phyloP scores from a whole-genome alignment of 2,797 vertebrate genomes.

The Vireo griseus region DNA sequence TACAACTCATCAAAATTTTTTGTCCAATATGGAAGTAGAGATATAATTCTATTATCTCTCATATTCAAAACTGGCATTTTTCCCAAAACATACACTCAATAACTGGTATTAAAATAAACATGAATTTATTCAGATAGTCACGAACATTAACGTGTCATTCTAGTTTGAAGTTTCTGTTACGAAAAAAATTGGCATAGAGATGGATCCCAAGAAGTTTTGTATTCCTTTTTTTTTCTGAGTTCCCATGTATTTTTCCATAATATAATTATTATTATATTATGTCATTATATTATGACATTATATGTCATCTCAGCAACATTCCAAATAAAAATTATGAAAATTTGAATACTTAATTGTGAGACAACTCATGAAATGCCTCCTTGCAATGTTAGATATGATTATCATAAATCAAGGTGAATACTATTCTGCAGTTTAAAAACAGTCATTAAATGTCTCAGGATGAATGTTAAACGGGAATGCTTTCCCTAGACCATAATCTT shows the following conservation, averaged over 20 bases:
- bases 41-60: not conserved
- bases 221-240: not conserved
- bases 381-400: not conserved
- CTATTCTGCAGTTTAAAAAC: not conserved
- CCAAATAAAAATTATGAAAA: not conserved
- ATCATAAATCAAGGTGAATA: not conserved
- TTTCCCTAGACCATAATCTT: not conserved
- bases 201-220: not conserved
- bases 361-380: not conserved
- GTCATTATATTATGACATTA: no score
- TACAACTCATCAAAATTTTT: not conserved
- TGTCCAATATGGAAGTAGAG: not conserved
- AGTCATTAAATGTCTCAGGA: not conserved
- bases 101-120: not conserved
- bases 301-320: not conserved
- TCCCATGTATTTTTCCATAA: not conserved
- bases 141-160: not conserved
- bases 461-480: not conserved
- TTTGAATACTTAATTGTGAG: not conserved
- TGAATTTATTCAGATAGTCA: not conserved
- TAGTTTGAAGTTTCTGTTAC: not conserved
- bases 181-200: not conserved
- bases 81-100: not conserved
- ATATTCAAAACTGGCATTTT: not conserved
- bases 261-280: not conserved